These are phyloP conservation scores for Drosophila ambigua DNA, from an alignment of 1,140 invertebrate genomes.

Conservation along the genomic window DNA sequence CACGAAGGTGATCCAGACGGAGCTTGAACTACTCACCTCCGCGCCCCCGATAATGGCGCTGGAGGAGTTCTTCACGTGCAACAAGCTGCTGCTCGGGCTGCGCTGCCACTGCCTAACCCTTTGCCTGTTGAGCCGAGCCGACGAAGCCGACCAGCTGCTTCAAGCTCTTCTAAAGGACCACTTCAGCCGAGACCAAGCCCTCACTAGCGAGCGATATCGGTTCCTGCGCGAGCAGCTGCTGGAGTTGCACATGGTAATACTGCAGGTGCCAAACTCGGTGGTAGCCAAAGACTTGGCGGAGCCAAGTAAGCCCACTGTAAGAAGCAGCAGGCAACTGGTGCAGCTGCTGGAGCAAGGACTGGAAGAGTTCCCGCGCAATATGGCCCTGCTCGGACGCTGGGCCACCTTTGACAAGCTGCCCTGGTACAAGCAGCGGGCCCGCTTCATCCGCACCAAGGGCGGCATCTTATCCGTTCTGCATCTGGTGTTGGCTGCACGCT, in stretches of 20 bases:
- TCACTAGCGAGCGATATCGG: not conserved
- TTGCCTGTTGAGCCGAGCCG: constrained; percentile 77
- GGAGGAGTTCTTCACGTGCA: constrained; percentile 49
- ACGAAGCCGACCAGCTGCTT: constrained; percentile 74
- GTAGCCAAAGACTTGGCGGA: too few species aligned
- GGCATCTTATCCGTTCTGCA: constrained; percentile 64
- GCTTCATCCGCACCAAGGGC: constrained; percentile 44
- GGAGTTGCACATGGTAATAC: constrained; percentile 81
- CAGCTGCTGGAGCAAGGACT: constrained; percentile 80
- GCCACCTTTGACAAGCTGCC: constrained; percentile 37
- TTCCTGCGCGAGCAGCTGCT: constrained; percentile 84
- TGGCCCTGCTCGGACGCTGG: constrained; percentile 84
- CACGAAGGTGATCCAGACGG: not conserved
- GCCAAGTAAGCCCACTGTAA: too few species aligned
- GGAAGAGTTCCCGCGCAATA: constrained; percentile 85
- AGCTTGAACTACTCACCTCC: not conserved
- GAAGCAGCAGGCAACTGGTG: constrained; percentile 58
- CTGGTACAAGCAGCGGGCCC: constrained; percentile 62
- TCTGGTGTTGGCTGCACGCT: constrained; percentile 54
- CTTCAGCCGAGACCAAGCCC: constrained; percentile 5
- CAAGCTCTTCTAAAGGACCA: constrained; percentile 64
- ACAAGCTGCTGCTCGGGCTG: constrained; percentile 35
- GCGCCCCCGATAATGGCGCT: constrained; percentile 23
- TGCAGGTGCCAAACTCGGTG: constrained; percentile 76
- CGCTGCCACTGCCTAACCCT: constrained; percentile 18